phyloP scores from a whole-genome alignment of 2,888 invertebrate species.

The Hyposoter dolosus region DNA sequence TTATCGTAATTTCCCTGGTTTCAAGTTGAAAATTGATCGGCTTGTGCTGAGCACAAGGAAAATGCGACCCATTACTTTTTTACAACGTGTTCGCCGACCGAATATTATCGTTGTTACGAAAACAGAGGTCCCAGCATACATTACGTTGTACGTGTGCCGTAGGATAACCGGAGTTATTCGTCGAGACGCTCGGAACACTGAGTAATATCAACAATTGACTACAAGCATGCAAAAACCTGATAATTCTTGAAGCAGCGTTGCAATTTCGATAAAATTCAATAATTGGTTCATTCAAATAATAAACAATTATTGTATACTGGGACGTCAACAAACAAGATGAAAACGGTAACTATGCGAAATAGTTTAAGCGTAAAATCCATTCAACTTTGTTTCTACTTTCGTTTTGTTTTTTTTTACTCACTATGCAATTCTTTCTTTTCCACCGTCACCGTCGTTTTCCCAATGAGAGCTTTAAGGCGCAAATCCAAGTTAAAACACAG shows the following conservation, averaged over 20 bases:
- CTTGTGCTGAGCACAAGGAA: too few relatives aligned
- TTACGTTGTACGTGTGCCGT: too few relatives aligned
- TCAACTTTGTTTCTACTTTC: constrained; percentile 31
- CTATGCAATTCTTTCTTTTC: constrained; percentile 85
- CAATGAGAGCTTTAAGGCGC: constrained; percentile 84
- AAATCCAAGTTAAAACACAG: constrained; percentile 63
- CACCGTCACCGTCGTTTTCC: constrained; percentile 84
- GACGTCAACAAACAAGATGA: constrained; percentile 4
- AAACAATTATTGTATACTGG: constrained; percentile 9
- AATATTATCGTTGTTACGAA: too few relatives aligned
- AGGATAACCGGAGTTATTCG: background rate
- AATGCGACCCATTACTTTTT: too few relatives aligned
- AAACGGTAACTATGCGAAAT: constrained; percentile 42
- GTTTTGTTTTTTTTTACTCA: constrained; percentile 78
- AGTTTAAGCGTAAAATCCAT: constrained; percentile 43
- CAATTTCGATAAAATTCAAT: too few relatives aligned
- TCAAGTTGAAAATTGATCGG: too few relatives aligned
- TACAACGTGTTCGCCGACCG: too few relatives aligned
- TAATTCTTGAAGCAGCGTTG: background rate
- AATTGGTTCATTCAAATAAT: background rate
- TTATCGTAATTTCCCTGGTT: too few relatives aligned
- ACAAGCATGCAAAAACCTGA: background rate
- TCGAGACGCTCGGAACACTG: background rate
- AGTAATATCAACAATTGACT: background rate
- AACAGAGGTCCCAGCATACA: too few relatives aligned